Base-by-base conservation (phyloP, 2,888 invertebrate species). In the Cerceris rybyensis region DNA sequence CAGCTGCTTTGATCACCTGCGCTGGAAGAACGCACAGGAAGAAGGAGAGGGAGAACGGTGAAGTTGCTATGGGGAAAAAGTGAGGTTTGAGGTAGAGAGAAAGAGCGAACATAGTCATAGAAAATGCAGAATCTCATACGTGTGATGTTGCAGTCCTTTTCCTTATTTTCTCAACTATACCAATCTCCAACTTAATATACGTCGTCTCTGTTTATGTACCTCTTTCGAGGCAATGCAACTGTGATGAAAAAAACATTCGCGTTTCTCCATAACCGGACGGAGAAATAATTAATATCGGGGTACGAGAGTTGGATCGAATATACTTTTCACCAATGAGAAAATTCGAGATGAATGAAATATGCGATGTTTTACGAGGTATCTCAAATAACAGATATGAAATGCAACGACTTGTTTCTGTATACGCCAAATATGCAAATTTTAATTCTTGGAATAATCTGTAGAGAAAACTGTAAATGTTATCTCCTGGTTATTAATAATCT, bases 1-100 rank as follows among this genome's bases (percentile, higher is more conserved):
- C 74, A 64, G 75, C 59, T 64, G 78, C 85, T 85, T 85, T 85
- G 85, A 85, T 85, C 85, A 85, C 75, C 74, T 82, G 70, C 79
- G 67, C 77, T 50, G 74, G 79, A 54, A 64, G 75, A 65, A 57
- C 70, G 65, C 54, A 55, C 57, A 61, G 41, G 46, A 70, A 8
- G 69, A 58, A 61, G 61, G 64, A 66, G 55, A 69, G 68, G 64
- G 68, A 65, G 42, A 63, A 17, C 28, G 28, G 1, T 28, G 28
- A 28, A 28, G 28, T 28, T 4, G 28, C 28, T 2, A 28, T 16
- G 64, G 28, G 41, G 54, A 65, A 46, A 7, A 65, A n/a, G 43
- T 16, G 49, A 16, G 16, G 65, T 14, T 41, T 14, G 11, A 5
- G 50, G 68, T 58, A 61, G 52, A n/a, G 52, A 39, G 50, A 57